These are phyloP conservation scores for Cetoscarus ocellatus DNA, from an alignment of 2,797 vertebrate genomes.

Conservation along the genomic window DNA sequence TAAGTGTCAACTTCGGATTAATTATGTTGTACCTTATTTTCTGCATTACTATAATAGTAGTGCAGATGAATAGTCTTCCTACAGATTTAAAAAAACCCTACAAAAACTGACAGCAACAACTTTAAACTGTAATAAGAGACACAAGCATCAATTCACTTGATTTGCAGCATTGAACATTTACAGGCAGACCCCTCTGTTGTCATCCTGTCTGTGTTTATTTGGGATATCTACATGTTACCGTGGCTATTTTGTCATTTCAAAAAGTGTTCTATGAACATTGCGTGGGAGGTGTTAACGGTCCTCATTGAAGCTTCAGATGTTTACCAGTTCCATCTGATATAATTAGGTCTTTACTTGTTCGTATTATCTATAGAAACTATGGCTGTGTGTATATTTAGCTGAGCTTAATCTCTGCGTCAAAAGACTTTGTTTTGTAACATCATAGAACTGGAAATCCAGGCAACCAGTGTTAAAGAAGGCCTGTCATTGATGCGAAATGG, in stretches of 20 bases:
- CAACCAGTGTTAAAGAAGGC: background rate
- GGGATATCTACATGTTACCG: background rate
- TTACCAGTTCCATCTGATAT: background rate
- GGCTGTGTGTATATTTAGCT: conserved; percentile 5
- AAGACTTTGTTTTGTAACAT: background rate
- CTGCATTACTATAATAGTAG: too few species aligned
- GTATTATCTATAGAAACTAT: background rate
- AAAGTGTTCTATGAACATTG: conserved; percentile 5
- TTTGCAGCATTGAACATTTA: background rate
- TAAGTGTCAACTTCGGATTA: background rate
- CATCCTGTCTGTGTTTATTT: background rate
- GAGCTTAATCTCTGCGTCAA: conserved; percentile 11
- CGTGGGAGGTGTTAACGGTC: conserved; percentile 6
- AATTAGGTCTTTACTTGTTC: conserved; percentile 10
- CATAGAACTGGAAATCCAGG: background rate
- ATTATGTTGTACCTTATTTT: too few species aligned
- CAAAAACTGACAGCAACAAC: background rate
- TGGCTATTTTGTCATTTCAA: background rate
- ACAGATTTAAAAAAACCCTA: too few species aligned
- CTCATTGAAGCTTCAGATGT: conserved; percentile 14
- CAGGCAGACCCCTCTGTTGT: background rate
- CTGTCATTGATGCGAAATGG: background rate
- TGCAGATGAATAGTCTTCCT: too few species aligned
- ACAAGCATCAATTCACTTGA: background rate
- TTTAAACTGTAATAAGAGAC: background rate